Evolutionary conservation across 1,140 invertebrate species (phyloP), one percentile per base, ranked within the genome.

Genomic region (Macrobrachium nipponense): DNA sequence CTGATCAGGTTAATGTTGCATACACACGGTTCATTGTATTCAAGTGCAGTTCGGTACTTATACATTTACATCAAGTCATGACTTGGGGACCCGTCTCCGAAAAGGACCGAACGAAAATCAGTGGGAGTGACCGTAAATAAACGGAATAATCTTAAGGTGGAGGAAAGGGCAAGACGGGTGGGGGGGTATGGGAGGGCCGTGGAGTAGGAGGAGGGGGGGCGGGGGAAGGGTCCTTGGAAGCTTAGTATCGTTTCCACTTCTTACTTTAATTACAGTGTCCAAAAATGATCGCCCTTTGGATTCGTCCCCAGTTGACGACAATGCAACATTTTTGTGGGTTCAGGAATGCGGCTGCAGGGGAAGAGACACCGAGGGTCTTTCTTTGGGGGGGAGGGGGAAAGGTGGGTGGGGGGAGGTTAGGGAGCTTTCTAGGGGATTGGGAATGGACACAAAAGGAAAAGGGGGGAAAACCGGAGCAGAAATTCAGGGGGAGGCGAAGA

Each of bases 231-330:
- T 23, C 8, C 17, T 18, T 18, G 20, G n/a, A 15, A 43, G 79
- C 62, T 36, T 59, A 82, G 80, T 82, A 82, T 82, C 80, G 66
- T 72, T 82, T 66, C 80, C 77, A 43, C 66, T 86, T 86, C 83
- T 86, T 79, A 72, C 76, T 86, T 79, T 86, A 86, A 86, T 86
- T 86, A 79, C 76, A 23, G 17, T 17, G 60, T 36, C 76, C 83
- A 86, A 86, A 86, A 86, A 86, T 86, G 76, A 86, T 86, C 77
- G 64, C 66, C 76, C 61, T 27, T 20, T n/a, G 27, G 36, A 73
- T 78, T 60, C 64, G 58, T 58, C 61, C 43, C 44, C 81, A 70
- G 36, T 73, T 59, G 76, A 79, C 76, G 82, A 85, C 82, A 85
- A 85, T 85, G 82, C 62, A 51, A 59, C 64, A 78, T 77, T 86